A percentile compares a stretch with the other conserved stretches of the same genome.
Conservation (phyloP, 2,797 vertebrate genomes). For the Sciurus carolinensis region DNA sequence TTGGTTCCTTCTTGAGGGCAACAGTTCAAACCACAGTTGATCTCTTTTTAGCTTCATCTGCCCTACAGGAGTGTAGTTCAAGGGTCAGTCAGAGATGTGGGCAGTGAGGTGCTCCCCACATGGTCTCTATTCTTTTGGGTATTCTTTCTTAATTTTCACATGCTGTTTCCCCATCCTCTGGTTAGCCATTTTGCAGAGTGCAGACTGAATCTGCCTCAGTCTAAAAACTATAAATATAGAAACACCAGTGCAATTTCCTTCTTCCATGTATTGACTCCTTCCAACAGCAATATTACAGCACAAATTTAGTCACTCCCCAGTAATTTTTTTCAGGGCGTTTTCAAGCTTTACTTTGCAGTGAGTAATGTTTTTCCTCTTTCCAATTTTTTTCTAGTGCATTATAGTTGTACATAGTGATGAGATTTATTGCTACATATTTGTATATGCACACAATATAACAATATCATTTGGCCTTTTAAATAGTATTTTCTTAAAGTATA, state of each 20-base stretch:
- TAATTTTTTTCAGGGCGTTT: background rate
- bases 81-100: background rate
- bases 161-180: background rate
- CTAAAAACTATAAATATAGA: background rate
- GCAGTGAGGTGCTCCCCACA: background rate
- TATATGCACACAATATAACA: no score
- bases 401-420: no score
- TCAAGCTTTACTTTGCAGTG: no score
- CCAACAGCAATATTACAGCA: background rate
- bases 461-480: no score
- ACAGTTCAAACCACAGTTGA: background rate
- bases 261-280: background rate
- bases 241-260: background rate
- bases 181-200: background rate
- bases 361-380: no score
- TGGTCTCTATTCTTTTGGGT: background rate
- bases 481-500: background rate
- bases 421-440: no score
- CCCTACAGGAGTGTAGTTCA: background rate
- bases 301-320: background rate
- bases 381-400: no score
- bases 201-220: background rate
- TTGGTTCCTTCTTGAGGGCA: background rate
- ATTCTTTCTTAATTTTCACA: background rate
- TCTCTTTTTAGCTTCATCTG: background rate